Evolutionary conservation across 2,797 vertebrate species (phyloP), one percentile per base, ranked within the genome.

Genomic region (Pseudotriccus pelzelni): DNA sequence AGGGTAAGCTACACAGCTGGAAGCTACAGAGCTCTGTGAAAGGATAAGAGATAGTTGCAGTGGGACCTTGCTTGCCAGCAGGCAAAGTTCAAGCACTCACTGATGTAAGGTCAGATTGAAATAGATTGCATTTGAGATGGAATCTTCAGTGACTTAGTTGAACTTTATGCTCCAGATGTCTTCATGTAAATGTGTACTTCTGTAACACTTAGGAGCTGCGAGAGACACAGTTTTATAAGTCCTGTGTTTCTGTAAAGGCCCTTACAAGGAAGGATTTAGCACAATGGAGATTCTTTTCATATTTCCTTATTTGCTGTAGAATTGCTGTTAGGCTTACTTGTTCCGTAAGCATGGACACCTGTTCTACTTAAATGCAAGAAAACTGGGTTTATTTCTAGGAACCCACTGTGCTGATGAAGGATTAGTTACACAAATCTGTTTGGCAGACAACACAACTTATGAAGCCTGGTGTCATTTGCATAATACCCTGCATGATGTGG

Each of bases 131-230:
- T 90, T 59, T 74, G 67, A 79, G 74, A 69, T 67, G 23, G 36
- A 66, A 15, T 79, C 87, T 90, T 86, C 32, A 44, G 50, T 66
- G 84, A 59, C 78, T 92, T 55, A 69, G 32, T 19, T 84, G 84
- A 87, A 92, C 59, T 95, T 89, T 87, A 68, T 43, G 43, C 86
- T 91, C 63, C 81, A 79, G 78, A 63, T 83, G 44, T 50, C 67
- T 78, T 68, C 4, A 12, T 50, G 58, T 72, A 81, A 80, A 95
- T 36, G n/a, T 72, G 59, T 27, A n/a, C 19, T 90, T 73, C 46
- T 9, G 0, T 68, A 81, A 73, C 36, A 49, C 79, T 86, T 76
- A 58, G 6, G 2, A 79, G 28, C 39, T 32, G 28, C 3, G 14
- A 84, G 55, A 87, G 16, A 74, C n/a, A 22, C 0, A n/a, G 0